Conservation (phyloP, 2,888 invertebrate species). For the Miltochrista miniata region DNA sequence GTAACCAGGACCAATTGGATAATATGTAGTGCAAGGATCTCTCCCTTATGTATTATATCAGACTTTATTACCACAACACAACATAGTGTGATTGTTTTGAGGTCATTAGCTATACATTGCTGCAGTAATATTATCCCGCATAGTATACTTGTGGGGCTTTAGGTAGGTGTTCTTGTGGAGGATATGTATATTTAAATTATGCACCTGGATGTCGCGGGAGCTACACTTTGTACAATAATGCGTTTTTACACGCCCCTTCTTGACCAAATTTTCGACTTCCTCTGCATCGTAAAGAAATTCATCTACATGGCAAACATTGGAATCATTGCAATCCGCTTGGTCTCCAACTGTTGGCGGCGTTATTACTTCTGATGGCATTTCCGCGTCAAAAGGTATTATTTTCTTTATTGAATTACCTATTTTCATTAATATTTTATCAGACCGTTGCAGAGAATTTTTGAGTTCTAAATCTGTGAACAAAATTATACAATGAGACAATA, state of each 20-base stretch:
- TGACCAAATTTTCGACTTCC: constrained; percentile 76
- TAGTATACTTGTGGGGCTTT: too few relatives aligned
- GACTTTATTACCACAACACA: too few relatives aligned
- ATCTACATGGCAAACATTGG: constrained; percentile 86
- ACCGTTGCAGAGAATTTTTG: constrained; percentile 47
- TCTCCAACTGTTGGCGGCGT: constrained; percentile 67
- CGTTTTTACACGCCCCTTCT: constrained; percentile 59
- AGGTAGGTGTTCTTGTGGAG: too few relatives aligned
- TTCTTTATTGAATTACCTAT: constrained; percentile 64
- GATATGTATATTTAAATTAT: too few relatives aligned
- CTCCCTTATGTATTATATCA: too few relatives aligned
- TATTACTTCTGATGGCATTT: constrained; percentile 68
- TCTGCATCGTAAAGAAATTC: constrained; percentile 88
- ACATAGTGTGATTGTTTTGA: too few relatives aligned
- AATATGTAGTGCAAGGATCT: too few relatives aligned
- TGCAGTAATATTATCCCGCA: too few relatives aligned
- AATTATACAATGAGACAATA: background rate
- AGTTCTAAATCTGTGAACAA: constrained; percentile 58
- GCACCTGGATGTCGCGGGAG: constrained; percentile 63
- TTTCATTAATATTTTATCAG: constrained; percentile 56
- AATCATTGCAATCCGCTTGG: constrained; percentile 79
- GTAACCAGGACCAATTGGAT: too few relatives aligned
- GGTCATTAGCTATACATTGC: too few relatives aligned
- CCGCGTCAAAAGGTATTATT: constrained; percentile 66
- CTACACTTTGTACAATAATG: constrained; percentile 68